Conservation (phyloP, 2,113 vertebrate genomes). For the Oxygymnocypris stewartii region DNA sequence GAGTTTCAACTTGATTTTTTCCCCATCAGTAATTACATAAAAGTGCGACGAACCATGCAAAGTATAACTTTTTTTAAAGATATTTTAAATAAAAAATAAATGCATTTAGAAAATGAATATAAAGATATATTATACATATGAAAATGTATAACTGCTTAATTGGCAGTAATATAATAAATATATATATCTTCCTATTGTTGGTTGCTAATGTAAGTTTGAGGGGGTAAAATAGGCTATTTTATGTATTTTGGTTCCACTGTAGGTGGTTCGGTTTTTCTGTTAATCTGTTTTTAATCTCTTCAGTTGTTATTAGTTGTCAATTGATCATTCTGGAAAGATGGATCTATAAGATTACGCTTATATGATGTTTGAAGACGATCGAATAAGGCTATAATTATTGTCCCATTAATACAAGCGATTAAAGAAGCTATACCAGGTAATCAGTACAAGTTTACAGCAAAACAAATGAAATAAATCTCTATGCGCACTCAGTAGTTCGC, state of each 20-base stretch:
- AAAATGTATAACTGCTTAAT: background rate
- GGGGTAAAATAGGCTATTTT: too few relatives aligned
- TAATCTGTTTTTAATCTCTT: background rate
- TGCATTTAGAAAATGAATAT: background rate
- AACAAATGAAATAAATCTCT: constrained; percentile 72
- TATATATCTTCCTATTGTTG: background rate
- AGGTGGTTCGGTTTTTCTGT: background rate
- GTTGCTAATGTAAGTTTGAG: background rate
- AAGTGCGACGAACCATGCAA: background rate
- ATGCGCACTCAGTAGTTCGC: constrained; percentile 71
- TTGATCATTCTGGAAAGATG: background rate
- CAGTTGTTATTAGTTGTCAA: background rate
- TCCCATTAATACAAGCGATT: background rate
- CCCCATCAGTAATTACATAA: background rate
- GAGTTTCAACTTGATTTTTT: background rate
- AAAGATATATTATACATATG: background rate
- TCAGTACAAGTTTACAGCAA: constrained; percentile 51
- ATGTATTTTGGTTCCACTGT: background rate
- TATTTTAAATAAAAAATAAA: background rate
- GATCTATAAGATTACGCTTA: background rate
- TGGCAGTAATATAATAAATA: background rate
- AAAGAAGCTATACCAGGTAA: background rate
- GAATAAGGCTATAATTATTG: background rate
- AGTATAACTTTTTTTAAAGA: background rate
- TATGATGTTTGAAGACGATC: background rate